phyloP scores from a whole-genome alignment of 2,888 invertebrate genomes.

The Hyles lineata region DNA sequence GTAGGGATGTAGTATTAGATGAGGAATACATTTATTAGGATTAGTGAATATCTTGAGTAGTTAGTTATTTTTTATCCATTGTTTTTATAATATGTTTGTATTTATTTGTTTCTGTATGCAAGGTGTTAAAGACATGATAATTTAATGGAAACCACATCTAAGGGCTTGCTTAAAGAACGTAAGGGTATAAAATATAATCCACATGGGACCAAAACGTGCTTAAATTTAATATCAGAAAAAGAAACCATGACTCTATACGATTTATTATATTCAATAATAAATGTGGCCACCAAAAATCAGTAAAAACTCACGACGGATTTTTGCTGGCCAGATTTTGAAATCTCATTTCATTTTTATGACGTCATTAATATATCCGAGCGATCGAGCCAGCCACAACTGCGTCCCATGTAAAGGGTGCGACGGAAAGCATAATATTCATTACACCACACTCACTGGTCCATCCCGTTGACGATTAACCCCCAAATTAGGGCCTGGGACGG shows the following conservation, averaged over 20 bases:
- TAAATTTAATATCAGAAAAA: too few species aligned
- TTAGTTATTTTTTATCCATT: too few species aligned
- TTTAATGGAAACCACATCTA: too few species aligned
- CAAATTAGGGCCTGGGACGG: constrained; percentile 64
- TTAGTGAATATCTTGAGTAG: background rate
- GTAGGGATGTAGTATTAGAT: background rate
- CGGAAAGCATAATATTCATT: constrained; percentile 68
- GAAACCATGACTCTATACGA: too few species aligned
- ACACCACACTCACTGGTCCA: constrained; percentile 69
- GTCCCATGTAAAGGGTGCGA: constrained; percentile 28
- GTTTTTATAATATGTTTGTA: background rate
- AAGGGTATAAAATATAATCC: too few species aligned
- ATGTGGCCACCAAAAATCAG: too few species aligned
- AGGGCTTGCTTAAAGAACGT: too few species aligned
- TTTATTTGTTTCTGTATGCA: background rate
- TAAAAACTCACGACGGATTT: too few species aligned
- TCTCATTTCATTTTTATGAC: background rate
- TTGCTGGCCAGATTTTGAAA: too few species aligned
- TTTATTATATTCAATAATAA: too few species aligned
- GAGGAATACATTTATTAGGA: background rate
- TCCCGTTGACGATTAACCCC: constrained; percentile 73
- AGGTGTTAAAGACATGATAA: background rate
- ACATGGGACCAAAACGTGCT: too few species aligned
- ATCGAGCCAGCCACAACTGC: constrained; percentile 22
- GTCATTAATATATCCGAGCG: constrained; percentile 18